phyloP scores from a whole-genome alignment of 1,140 invertebrate species.

The Rhynchophorus ferrugineus region DNA sequence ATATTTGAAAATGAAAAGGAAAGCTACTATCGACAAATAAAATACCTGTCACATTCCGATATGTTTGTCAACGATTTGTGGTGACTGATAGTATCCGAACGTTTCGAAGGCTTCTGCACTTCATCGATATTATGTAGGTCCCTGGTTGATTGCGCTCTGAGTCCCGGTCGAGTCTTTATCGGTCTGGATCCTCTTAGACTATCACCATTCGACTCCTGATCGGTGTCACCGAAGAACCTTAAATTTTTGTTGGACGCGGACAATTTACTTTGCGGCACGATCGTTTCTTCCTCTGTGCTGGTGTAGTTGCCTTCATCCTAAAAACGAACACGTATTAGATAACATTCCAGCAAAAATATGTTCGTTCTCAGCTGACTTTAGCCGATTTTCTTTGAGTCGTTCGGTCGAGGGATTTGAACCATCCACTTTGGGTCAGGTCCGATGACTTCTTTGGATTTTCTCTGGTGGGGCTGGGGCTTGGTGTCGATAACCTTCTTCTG shows the following conservation, averaged over 20 bases:
- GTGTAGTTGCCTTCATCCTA: too few relatives aligned
- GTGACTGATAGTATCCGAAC: slow-evolving; percentile 1
- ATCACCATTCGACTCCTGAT: slow-evolving; percentile 56
- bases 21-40: neutral
- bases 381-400: slow-evolving; percentile 49
- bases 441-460: slow-evolving; percentile 27
- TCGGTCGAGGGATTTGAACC: slow-evolving; percentile 59
- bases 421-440: slow-evolving; percentile 38
- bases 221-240: slow-evolving; percentile 74
- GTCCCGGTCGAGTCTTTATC: slow-evolving; percentile 31
- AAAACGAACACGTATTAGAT: too few relatives aligned
- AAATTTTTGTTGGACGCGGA: slow-evolving; percentile 53
- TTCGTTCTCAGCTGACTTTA: too few relatives aligned
- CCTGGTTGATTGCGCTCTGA: slow-evolving; percentile 35
- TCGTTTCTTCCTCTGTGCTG: slow-evolving; percentile 38
- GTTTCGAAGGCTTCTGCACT: slow-evolving; percentile 38
- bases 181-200: slow-evolving; percentile 38
- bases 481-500: slow-evolving; percentile 61
- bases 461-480: slow-evolving; percentile 57
- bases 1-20: neutral
- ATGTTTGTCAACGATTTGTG: slow-evolving; percentile 36
- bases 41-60: slow-evolving; percentile 27
- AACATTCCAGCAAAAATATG: too few relatives aligned
- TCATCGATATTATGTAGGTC: slow-evolving; percentile 53
- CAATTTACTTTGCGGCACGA: slow-evolving; percentile 37